A percentile compares a stretch with the other conserved stretches of the same genome.
Evolutionary conservation across 2,888 invertebrate species (phyloP).

Genomic region (Branchellion lobata): DNA sequence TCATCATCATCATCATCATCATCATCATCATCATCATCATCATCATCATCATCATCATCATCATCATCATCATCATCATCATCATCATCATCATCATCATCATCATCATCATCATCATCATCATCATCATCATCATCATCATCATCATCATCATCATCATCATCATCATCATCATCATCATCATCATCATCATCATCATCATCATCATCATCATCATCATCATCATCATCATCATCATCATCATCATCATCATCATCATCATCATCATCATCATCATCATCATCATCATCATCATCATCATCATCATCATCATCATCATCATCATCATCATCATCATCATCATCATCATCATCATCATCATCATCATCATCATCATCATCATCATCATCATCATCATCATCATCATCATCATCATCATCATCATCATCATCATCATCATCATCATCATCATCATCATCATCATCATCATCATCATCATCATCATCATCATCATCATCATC

Average conservation of each 20-base stretch:
- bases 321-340: slow-evolving; percentile 62
- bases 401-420: no score
- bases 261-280: slow-evolving; percentile 55
- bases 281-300: neutral
- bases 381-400: slow-evolving; percentile 17
- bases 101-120: slow-evolving; percentile 24
- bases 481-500: neutral
- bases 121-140: slow-evolving; percentile 17
- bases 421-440: no score
- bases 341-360: neutral
- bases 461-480: no score
- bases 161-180: slow-evolving; percentile 21
- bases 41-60: slow-evolving; percentile 25
- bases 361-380: neutral
- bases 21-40: slow-evolving; percentile 1
- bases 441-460: no score
- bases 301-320: neutral
- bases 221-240: slow-evolving; percentile 18
- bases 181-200: slow-evolving; percentile 21
- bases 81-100: slow-evolving; percentile 27
- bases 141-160: slow-evolving; percentile 27
- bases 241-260: slow-evolving; percentile 58
- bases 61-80: slow-evolving; percentile 25
- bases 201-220: slow-evolving; percentile 6
- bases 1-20: neutral